phyloP scores from a whole-genome alignment of 53 echinoderm and acorn worm species.

The Astropecten irregularis region DNA sequence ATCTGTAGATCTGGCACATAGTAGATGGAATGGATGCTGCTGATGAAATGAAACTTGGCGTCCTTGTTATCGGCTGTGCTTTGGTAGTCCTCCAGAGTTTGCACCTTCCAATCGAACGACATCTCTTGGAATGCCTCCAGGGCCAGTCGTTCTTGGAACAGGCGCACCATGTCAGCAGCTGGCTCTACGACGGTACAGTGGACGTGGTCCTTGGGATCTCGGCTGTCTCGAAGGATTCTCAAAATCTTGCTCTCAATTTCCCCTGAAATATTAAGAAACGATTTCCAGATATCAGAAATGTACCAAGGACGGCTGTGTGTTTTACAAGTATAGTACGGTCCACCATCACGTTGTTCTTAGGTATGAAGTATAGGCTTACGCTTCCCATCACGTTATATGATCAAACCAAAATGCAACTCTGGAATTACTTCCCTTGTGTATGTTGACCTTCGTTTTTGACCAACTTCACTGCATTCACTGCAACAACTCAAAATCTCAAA shows the following conservation, averaged over 20 bases:
- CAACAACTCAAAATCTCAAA: too few species aligned
- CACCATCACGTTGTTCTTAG: too few species aligned
- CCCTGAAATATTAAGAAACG: background rate
- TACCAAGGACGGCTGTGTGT: too few species aligned
- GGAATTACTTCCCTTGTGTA: too few species aligned
- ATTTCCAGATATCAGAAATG: too few species aligned
- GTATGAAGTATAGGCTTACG: too few species aligned
- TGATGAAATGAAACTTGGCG: constrained; percentile 35
- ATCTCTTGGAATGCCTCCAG: background rate
- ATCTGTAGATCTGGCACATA: constrained; percentile 33
- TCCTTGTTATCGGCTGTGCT: background rate
- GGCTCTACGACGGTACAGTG: constrained; percentile 35
- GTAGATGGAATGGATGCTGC: constrained; percentile 38
- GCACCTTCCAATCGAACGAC: constrained; percentile 21
- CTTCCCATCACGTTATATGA: too few species aligned
- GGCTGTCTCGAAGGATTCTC: background rate
- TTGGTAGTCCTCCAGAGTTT: constrained; percentile 30
- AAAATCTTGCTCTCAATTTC: background rate
- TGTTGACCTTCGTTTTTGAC: too few species aligned
- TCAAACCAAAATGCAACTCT: too few species aligned
- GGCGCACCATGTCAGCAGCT: background rate
- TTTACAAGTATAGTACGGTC: too few species aligned
- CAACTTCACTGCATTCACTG: too few species aligned
- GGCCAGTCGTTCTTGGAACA: constrained; percentile 27
- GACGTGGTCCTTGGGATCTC: background rate